Base-by-base conservation (phyloP, 2,113 vertebrate species). In the Gracilinanus agilis region DNA sequence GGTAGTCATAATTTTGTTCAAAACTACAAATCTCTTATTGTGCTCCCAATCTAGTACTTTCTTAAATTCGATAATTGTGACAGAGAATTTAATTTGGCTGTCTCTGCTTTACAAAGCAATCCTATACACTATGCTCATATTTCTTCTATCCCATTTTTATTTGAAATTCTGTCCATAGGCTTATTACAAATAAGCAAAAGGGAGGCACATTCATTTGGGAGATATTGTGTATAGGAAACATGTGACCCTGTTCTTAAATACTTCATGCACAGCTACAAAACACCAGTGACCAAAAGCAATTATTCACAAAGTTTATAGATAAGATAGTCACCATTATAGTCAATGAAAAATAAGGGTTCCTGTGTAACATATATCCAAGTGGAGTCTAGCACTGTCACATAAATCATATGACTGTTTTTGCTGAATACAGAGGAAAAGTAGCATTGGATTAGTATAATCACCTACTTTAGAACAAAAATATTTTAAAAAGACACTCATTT, bases 341-440 rank as follows among this genome's bases (percentile, higher is more conserved):
- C 5, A 40, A 83, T 40, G n/a, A 40, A 83, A 75, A 75, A 21
- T 23, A 83, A 40, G 58, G 12, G 29, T 67, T 67, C 56, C 11
- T 40, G 34, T 40, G 16, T 23, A 40, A 40, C n/a, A 40, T 9
- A 83, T 11, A 83, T 40, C n/a, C 16, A 40, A 83, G 34, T 75
- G 34, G 61, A 4, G 40, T 53, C 29, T 2, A 6, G 16, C 16
- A 9, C 4, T 7, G 25, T 27, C 29, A 0, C 11, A 9, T 34
- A 4, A 3, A 53, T 0, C 16, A 53, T 0, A 0, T 0, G 4
- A 54, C 89, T 29, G 3, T 23, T 83, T 83, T 40, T 55, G 53
- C 11, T 2, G 54, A 44, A 89, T 9, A n/a, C 49, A 89, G 1
- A 1, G 34, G 56, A 49, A 9, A 4, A 25, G 16, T n/a, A 44